Base-by-base conservation (phyloP, 2,113 vertebrate species). In the Condylura cristata region DNA sequence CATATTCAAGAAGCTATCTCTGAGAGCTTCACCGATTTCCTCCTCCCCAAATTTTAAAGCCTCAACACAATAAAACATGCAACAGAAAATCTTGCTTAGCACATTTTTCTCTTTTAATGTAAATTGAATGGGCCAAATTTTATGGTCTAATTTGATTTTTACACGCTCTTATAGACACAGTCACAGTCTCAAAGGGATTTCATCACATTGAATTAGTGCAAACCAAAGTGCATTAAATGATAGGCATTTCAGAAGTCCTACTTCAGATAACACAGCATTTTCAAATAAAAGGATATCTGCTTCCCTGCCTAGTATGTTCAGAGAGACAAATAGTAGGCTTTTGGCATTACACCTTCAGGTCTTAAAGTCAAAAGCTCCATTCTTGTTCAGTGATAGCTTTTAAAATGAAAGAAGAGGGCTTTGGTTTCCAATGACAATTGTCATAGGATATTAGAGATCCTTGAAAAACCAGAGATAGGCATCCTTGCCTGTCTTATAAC, bases 361-460 rank as follows among this genome's bases (percentile, higher is more conserved):
- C 95, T 97, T 96, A 95, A 95, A 97, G 90, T 97, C 95, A 97
- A 94, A 95, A 97, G 94, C 91, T 97, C 89, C 95, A 58, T 90
- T 98, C 90, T 92, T 98, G 91, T 97, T 94, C 96, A 91, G 87
- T 97, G 97, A 97, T 96, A 97, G 95, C 44, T 95, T 2, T 4
- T 95, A 94, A 96, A 98, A 97, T 95, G 95, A 87, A 95, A 97
- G 90, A 97, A 97, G 71, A 91, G 32, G 78, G 80, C 93, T 96
- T 93, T 0, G 0, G 37, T 89, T 97, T 92, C 91, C 97, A 97
- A 46, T 93, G 96, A 97, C 92, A 97, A 97, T 96, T 97, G 95
- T 94, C 95, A 86, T 75, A 95, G 86, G 81, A 95, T 97, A 90
- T 97, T 96, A 97, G 71, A 96, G 44, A 82, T 83, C 56, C 96